These are phyloP conservation scores for Phymastichus coffea DNA, from an alignment of 1,140 invertebrate species.

Conservation along the genomic window DNA sequence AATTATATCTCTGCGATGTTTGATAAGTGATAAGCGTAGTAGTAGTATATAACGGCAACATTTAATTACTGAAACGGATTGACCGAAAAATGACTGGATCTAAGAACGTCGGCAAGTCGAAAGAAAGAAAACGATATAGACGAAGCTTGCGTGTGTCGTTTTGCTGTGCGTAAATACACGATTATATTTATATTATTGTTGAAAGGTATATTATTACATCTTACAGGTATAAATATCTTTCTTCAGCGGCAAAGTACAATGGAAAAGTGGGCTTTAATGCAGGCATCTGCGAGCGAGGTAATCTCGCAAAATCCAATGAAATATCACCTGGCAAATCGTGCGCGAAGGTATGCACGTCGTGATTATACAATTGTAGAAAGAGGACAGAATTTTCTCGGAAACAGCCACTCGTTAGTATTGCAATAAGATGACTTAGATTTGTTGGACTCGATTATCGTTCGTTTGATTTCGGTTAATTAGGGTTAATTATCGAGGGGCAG, in stretches of 20 bases:
- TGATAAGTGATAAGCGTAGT: too few species aligned
- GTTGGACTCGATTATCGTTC: too few species aligned
- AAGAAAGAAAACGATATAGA: too few species aligned
- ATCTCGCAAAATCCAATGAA: not conserved
- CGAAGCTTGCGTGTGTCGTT: too few species aligned
- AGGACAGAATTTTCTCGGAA: not conserved
- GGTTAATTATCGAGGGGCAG: too few species aligned
- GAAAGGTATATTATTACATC: conserved; percentile 10
- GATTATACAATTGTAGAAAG: not conserved
- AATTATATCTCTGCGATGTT: too few species aligned
- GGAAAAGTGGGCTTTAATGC: not conserved
- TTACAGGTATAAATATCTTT: not conserved
- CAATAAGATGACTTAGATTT: conserved; percentile 17
- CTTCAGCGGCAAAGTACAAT: not conserved
- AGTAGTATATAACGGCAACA: too few species aligned
- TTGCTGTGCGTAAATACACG: conserved; percentile 19
- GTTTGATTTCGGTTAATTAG: too few species aligned
- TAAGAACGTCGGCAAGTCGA: too few species aligned
- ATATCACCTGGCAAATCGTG: not conserved
- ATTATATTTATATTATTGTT: conserved; percentile 16
- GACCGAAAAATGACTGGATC: too few species aligned
- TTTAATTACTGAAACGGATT: too few species aligned
- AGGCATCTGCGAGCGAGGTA: not conserved
- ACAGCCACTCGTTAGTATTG: conserved; percentile 7
- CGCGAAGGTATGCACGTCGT: not conserved